Evolutionary conservation across 2,797 vertebrate species (phyloP).

Genomic region (Crocodylus rhombifer): DNA sequence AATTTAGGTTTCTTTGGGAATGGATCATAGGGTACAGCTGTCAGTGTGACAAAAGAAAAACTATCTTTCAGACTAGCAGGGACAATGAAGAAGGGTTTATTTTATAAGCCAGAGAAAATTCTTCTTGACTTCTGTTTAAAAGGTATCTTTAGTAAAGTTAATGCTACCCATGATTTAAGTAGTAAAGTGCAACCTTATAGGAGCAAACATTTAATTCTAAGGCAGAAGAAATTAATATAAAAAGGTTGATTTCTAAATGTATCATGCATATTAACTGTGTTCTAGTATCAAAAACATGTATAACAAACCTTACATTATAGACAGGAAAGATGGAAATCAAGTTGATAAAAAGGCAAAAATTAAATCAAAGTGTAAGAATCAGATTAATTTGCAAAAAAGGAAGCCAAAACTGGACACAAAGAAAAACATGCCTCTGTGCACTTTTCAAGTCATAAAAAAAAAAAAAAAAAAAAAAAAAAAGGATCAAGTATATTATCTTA

Average conservation of each 20-base stretch:
- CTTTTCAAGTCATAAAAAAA: background rate
- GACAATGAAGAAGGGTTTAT: background rate
- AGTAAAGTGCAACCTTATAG: background rate
- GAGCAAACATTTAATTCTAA: background rate
- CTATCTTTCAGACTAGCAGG: background rate
- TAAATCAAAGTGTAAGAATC: conserved; percentile 8
- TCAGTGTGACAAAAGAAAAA: too few species aligned
- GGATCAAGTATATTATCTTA: background rate
- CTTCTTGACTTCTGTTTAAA: background rate
- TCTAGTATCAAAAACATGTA: background rate
- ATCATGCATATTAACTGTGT: background rate
- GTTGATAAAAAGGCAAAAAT: background rate
- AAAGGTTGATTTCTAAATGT: background rate
- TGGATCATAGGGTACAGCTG: too few species aligned
- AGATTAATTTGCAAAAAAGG: background rate
- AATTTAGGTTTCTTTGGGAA: background rate
- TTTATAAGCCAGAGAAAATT: background rate
- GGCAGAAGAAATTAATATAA: background rate
- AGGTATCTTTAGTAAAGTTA: background rate
- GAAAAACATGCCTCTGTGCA: background rate
- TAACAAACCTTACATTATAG: background rate
- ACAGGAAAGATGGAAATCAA: background rate
- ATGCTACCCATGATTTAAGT: background rate
- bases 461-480: conserved; percentile 32
- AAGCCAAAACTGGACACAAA: background rate